Evolutionary conservation across 2,113 vertebrate genomes (phyloP).

Genomic region (Notarius lentiginosus): DNA sequence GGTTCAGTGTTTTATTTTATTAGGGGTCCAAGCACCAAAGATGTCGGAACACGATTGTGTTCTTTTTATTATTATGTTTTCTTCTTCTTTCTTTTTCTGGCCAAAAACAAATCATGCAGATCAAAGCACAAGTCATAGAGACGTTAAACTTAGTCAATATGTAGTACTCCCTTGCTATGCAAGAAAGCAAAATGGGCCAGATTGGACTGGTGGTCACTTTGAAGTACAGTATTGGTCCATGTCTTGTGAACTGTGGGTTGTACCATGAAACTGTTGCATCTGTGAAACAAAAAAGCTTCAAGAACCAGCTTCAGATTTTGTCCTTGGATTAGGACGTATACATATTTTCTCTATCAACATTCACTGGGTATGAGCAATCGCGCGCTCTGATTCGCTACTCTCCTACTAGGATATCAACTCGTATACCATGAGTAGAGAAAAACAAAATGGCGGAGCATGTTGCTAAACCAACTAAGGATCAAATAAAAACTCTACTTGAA

Average conservation of each 20-base stretch:
- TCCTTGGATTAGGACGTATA: too few species aligned
- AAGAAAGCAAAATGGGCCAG: background rate
- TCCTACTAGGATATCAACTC: too few species aligned
- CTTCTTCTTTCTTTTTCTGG: background rate
- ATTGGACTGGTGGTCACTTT: background rate
- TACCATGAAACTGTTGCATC: background rate
- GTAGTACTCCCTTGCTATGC: background rate
- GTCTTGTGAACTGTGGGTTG: background rate
- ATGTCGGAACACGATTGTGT: background rate
- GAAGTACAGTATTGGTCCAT: background rate
- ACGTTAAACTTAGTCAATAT: background rate
- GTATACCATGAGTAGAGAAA: too few species aligned
- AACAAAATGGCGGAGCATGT: too few species aligned
- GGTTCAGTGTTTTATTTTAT: slow-evolving; percentile 8
- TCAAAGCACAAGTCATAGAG: background rate
- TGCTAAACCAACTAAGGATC: too few species aligned
- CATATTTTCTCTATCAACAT: too few species aligned
- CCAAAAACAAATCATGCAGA: background rate
- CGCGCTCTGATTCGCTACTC: too few species aligned
- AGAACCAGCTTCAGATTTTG: background rate
- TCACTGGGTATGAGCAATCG: too few species aligned
- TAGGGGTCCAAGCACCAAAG: background rate
- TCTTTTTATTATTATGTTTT: too few species aligned
- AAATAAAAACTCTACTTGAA: too few species aligned
- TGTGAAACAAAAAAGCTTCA: background rate